Conservation (phyloP, 2,797 vertebrate genomes). For the Champsocephalus gunnari region DNA sequence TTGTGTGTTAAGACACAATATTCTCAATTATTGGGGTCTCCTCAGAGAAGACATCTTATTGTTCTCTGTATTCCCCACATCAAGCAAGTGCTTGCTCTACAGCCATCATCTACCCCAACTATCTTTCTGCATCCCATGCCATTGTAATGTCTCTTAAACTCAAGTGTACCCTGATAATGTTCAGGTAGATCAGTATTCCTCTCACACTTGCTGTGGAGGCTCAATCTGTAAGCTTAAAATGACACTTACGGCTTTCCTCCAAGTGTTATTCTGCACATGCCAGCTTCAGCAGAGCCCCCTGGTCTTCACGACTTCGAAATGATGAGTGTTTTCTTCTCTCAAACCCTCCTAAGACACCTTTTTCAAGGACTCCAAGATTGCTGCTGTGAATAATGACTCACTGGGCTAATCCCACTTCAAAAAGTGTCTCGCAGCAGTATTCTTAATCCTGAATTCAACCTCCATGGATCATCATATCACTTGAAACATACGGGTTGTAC, state of each 20-base stretch:
- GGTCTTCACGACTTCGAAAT: conserved; percentile 55
- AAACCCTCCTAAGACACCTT: conserved; percentile 62
- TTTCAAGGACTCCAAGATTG: conserved; percentile 67
- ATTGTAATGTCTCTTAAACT: conserved; percentile 26
- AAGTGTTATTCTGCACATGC: conserved; percentile 62
- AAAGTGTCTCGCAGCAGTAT: conserved; percentile 59
- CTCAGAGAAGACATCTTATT: not conserved
- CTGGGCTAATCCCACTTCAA: conserved; percentile 78
- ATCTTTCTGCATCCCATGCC: conserved; percentile 12
- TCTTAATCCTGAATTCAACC: conserved; percentile 72
- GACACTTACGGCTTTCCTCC: conserved; percentile 74
- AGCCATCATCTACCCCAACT: conserved; percentile 9
- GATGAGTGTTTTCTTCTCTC: conserved; percentile 68
- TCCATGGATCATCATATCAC: conserved; percentile 60
- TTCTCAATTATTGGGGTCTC: not conserved
- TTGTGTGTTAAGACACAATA: not conserved
- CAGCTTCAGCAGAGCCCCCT: conserved; percentile 39
- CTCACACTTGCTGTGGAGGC: conserved; percentile 60
- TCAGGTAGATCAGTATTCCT: conserved; percentile 68
- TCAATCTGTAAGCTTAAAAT: conserved; percentile 74
- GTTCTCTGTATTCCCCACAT: conserved; percentile 4
- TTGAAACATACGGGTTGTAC: conserved; percentile 42
- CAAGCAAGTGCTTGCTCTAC: conserved; percentile 17
- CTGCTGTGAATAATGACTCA: conserved; percentile 72
- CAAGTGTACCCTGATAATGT: conserved; percentile 48